phyloP scores from a whole-genome alignment of 2,888 invertebrate genomes.

The Halictus ligatus region DNA sequence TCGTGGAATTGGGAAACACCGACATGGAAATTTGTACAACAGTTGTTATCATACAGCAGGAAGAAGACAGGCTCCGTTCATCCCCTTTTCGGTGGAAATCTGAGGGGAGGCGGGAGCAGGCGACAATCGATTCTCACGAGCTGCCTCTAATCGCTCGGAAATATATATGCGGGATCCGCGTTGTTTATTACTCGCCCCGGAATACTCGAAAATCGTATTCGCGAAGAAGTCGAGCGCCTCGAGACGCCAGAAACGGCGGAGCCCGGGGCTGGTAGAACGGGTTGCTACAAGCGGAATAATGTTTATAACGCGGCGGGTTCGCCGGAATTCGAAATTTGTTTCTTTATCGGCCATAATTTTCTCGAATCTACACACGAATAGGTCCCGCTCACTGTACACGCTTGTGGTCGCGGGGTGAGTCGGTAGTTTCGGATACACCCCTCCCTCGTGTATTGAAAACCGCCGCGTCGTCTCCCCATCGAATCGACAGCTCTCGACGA shows the following conservation, averaged over 20 bases:
- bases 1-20: neutral
- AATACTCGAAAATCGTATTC: slow-evolving; percentile 73
- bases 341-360: slow-evolving; percentile 84
- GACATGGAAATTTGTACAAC: neutral
- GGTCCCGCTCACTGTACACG: slow-evolving; percentile 68
- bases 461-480: slow-evolving; percentile 58
- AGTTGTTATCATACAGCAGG: neutral
- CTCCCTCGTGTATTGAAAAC: slow-evolving; percentile 74
- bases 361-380: slow-evolving; percentile 81
- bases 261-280: slow-evolving; percentile 45
- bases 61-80: neutral
- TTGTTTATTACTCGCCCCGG: slow-evolving; percentile 77
- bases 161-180: slow-evolving; percentile 66
- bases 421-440: slow-evolving; percentile 57
- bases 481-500: slow-evolving; percentile 67
- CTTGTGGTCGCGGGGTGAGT: slow-evolving; percentile 13
- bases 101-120: neutral
- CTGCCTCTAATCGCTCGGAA: slow-evolving; percentile 65
- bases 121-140: slow-evolving; percentile 40
- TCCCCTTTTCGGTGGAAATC: neutral
- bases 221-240: slow-evolving; percentile 48
- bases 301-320: slow-evolving; percentile 78
- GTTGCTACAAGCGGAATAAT: slow-evolving; percentile 79
- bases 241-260: slow-evolving; percentile 52
- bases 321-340: slow-evolving; percentile 82